Conservation (phyloP, 2,113 vertebrate genomes). For the Chrysochloris asiatica region DNA sequence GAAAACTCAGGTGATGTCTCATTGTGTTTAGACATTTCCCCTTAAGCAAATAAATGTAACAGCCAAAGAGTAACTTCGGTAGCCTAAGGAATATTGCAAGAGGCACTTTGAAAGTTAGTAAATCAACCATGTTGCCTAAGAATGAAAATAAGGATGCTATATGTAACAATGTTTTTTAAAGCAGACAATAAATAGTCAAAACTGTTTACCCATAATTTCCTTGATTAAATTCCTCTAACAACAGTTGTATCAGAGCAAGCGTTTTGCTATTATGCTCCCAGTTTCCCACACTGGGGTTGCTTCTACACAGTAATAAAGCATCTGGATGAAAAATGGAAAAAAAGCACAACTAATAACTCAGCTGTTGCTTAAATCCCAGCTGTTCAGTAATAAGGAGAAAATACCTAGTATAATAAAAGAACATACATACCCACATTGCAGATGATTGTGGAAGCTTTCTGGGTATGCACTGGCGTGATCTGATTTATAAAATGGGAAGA, state of each 20-base stretch:
- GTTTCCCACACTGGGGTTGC: constrained; percentile 37
- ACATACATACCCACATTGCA: constrained; percentile 11
- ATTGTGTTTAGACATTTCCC: constrained; percentile 42
- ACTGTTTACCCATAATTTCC: constrained; percentile 44
- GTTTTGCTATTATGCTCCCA: constrained; percentile 31
- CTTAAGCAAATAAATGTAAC: constrained; percentile 69
- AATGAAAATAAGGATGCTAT: background rate
- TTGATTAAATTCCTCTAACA: constrained; percentile 57
- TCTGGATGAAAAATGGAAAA: constrained; percentile 60
- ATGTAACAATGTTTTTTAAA: constrained; percentile 5
- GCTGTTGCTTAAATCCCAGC: constrained; percentile 71
- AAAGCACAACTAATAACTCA: constrained; percentile 57
- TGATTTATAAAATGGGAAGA: constrained; percentile 59
- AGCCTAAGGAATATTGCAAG: constrained; percentile 37
- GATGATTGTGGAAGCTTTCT: constrained; percentile 26
- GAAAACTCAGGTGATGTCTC: constrained; percentile 64
- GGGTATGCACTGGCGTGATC: background rate
- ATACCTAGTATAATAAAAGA: constrained; percentile 34
- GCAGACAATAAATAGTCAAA: constrained; percentile 23
- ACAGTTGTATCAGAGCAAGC: constrained; percentile 29
- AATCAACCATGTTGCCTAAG: background rate
- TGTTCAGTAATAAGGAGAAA: constrained; percentile 59
- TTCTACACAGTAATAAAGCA: constrained; percentile 61
- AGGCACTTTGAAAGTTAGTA: constrained; percentile 45
- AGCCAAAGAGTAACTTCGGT: background rate